Percentiles rank a stretch among this genome's conserved stretches.
phyloP scores from a whole-genome alignment of 2,113 vertebrate species.

The Hipposideros armiger region DNA sequence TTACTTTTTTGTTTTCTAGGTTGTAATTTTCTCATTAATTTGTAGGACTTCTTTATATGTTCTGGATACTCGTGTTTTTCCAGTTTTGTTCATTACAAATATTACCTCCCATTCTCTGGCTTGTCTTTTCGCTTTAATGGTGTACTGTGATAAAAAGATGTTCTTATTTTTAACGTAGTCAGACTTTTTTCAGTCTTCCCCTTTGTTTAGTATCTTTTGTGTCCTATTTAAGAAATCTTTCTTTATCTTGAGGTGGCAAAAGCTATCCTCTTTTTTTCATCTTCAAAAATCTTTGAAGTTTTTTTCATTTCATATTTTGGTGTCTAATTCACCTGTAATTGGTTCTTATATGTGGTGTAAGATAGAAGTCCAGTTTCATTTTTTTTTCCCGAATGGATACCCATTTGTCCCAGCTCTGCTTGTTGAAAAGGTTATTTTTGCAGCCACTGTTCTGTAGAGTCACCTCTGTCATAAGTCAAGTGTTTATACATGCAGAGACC shows the following conservation, averaged over 20 bases:
- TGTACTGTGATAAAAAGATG: not conserved
- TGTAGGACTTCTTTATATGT: slow-evolving; percentile 16
- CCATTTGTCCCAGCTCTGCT: not conserved
- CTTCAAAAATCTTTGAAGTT: slow-evolving; percentile 8
- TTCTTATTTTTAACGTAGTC: slow-evolving; percentile 47
- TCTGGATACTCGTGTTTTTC: not conserved
- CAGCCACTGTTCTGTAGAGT: not conserved
- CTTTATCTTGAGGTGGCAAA: slow-evolving; percentile 17
- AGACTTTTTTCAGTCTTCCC: slow-evolving; percentile 19
- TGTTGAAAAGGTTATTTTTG: not conserved
- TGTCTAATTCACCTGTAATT: not conserved
- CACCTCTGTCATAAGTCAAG: not conserved
- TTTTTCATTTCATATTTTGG: not conserved
- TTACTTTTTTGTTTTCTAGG: not conserved
- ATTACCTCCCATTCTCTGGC: not conserved
- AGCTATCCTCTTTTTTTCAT: not conserved
- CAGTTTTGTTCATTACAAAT: not conserved
- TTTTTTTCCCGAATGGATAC: not conserved
- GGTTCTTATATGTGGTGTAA: not conserved
- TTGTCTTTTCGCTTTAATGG: slow-evolving; percentile 14
- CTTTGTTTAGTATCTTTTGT: slow-evolving; percentile 33
- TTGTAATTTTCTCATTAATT: slow-evolving; percentile 44
- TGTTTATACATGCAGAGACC: not conserved
- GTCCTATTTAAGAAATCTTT: slow-evolving; percentile 16
- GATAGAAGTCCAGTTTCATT: not conserved